Percentiles rank a stretch among this genome's conserved stretches.
Evolutionary conservation across 2,888 invertebrate species (phyloP).

Genomic region (Autographa gamma): DNA sequence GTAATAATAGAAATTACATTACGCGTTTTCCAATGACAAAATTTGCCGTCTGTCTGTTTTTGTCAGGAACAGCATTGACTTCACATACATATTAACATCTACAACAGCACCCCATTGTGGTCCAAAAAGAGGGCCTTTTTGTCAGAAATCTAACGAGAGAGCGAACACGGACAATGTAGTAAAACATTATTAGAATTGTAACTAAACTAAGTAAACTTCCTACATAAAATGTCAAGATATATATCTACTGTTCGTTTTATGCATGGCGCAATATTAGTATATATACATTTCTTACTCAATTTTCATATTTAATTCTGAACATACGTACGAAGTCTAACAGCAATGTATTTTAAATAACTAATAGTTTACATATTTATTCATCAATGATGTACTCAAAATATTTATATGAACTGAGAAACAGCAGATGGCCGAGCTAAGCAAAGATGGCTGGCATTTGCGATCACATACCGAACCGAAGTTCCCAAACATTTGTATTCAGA

Average conservation of each 20-base stretch:
- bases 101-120: slow-evolving; percentile 59
- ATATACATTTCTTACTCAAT: background rate
- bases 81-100: slow-evolving; percentile 68
- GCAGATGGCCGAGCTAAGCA: slow-evolving; percentile 38
- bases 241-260: background rate
- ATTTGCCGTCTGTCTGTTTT: slow-evolving; percentile 84
- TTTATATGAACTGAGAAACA: slow-evolving; percentile 27
- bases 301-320: background rate
- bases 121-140: slow-evolving; percentile 24
- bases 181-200: background rate
- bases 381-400: slow-evolving; percentile 32
- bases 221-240: no score
- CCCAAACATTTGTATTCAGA: slow-evolving; percentile 84
- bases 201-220: no score
- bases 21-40: slow-evolving; percentile 87
- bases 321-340: background rate
- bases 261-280: background rate
- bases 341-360: slow-evolving; percentile 23
- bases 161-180: background rate
- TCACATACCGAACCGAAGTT: slow-evolving; percentile 70
- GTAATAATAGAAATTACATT: slow-evolving; percentile 89
- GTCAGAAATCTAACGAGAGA: slow-evolving; percentile 9
- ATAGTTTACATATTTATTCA: slow-evolving; percentile 26
- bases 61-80: slow-evolving; percentile 83
- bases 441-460: slow-evolving; percentile 51